A percentile compares a stretch with the other conserved stretches of the same genome.
These are phyloP conservation scores for Festucalex cinctus DNA, from an alignment of 2,113 vertebrate genomes.

Conservation along the genomic window DNA sequence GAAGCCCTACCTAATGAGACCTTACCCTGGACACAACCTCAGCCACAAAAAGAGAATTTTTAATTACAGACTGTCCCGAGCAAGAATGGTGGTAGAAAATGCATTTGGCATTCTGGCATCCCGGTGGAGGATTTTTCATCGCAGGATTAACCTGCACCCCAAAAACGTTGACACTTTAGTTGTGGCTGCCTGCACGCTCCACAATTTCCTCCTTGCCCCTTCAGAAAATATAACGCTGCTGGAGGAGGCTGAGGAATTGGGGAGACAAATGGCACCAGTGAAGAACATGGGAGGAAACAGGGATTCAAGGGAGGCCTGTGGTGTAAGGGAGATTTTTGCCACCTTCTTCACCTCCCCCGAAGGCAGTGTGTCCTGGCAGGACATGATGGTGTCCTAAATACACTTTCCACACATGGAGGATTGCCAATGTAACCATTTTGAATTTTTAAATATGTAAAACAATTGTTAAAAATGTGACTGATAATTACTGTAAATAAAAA, in stretches of 20 bases:
- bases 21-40: background rate
- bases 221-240: background rate
- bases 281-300: background rate
- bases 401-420: too few relatives aligned
- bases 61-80: background rate
- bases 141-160: background rate
- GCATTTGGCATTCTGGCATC: conserved; percentile 4
- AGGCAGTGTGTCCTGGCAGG: background rate
- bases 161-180: background rate
- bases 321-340: background rate
- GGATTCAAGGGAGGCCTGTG: background rate
- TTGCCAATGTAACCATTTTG: too few relatives aligned
- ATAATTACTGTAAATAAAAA: too few relatives aligned
- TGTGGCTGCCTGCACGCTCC: background rate
- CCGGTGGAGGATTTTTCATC: conserved; percentile 4
- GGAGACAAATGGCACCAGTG: background rate
- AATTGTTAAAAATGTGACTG: too few relatives aligned
- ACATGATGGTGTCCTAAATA: background rate
- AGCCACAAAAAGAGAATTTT: background rate
- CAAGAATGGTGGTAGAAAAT: too few relatives aligned
- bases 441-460: too few relatives aligned
- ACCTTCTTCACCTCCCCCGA: background rate
- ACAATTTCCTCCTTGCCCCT: background rate
- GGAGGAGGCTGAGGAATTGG: background rate
- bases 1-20: conserved; percentile 1